Base-by-base conservation (phyloP, 2,113 vertebrate genomes). In the human region DNA sequence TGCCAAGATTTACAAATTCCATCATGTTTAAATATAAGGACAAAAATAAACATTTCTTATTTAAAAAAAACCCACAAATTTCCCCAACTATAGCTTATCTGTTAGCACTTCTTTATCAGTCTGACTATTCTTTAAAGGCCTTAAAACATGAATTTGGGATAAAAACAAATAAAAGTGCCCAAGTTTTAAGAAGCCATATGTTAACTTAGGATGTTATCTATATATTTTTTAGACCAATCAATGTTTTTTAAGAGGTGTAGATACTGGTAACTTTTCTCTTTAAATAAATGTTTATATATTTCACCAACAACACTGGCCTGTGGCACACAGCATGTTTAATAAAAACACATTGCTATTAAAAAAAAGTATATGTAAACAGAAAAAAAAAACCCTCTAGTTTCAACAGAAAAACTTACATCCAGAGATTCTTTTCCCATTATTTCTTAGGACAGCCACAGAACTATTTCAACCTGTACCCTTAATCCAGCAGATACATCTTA, bases 271-370 rank as follows among this genome's bases (percentile, higher is more conserved):
- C 32, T 87, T 89, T 43, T 84, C 38, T 94, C 52, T 59, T 89
- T 89, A 84, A 93, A 87, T 61, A 92, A 89, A 80, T 45, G 52
- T 94, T 93, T 78, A 61, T 57, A 87, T 9, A 68, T 27, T 48
- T 95, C 43, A 90, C 35, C 30, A 55, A 68, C 8, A 94, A 3
- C 35, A 82, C 6, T 40, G 75, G 72, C 22, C 20, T 66, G 5
- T 45, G 75, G 52, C 61, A 80, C 38, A 94, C 38, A 97, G 38
- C 32, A 94, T 40, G 17, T 30, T 48, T 72, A 17, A 80, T 79
- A 92, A 95, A 97, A 87, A 87, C 40, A 96, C 22, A 89, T 76
- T 83, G 48, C 38, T 78, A 93, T 83, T 96, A 89, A 88, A 81
- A 93, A 23, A 80, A 83, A 38, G 13, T 75, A 66, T 50, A 43